A percentile compares a stretch with the other conserved stretches of the same genome.
Evolutionary conservation across 2,113 vertebrate species (phyloP).

Genomic region (Eclectus roratus): DNA sequence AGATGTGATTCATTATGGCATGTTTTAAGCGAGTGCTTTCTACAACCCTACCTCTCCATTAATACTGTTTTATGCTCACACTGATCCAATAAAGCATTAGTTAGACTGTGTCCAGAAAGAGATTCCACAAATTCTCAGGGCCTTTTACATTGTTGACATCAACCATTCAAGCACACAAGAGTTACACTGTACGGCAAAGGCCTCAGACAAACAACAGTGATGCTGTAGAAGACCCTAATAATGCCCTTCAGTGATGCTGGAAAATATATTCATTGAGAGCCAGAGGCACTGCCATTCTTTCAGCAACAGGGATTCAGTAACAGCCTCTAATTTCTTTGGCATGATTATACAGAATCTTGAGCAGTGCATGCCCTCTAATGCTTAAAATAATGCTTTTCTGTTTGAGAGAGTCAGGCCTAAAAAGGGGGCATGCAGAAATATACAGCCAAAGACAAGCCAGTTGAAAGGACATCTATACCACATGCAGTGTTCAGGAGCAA

Average conservation of each 20-base stretch:
- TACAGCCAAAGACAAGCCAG: background rate
- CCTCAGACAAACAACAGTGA: background rate
- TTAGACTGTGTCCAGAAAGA: background rate
- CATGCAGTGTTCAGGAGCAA: background rate
- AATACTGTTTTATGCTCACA: background rate
- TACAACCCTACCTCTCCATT: background rate
- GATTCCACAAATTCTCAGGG: background rate
- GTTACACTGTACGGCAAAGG: background rate
- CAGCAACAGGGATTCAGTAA: background rate
- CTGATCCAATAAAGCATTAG: background rate
- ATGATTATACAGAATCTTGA: background rate
- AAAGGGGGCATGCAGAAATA: background rate
- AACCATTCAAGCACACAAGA: background rate
- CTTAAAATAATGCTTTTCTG: background rate
- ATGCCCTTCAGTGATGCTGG: slow-evolving; percentile 10
- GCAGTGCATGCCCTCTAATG: background rate
- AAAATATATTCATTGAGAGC: background rate
- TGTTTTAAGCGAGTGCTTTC: background rate
- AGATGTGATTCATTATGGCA: background rate
- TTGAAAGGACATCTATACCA: background rate
- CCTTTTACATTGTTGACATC: background rate
- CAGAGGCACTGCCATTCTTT: background rate
- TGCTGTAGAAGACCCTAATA: background rate
- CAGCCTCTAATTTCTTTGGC: background rate
- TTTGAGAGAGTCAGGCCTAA: background rate